Base-by-base conservation (phyloP, 2,113 vertebrate genomes). In the Motacilla alba region DNA sequence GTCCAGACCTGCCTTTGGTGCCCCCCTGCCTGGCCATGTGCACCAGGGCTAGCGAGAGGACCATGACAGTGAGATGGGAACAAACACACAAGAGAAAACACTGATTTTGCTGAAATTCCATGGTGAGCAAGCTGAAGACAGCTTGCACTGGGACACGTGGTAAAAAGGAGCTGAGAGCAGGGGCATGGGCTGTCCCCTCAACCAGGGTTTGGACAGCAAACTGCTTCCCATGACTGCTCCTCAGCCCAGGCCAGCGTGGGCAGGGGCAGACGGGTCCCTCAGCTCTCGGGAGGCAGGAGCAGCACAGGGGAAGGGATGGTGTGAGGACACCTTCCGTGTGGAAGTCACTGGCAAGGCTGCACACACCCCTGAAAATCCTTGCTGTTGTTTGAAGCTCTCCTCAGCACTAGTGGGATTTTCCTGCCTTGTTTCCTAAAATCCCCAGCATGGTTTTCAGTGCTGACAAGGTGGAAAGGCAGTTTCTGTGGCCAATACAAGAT, bases 201-300 rank as follows among this genome's bases (percentile, higher is more conserved):
- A 24, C 6, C 8, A 22, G 55, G 41, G 18, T 0, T 47, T 23
- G 68, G 69, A 49, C 23, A 60, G 22, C 19, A 77, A 68, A 59
- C 21, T 26, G 9, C 23, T 74, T 47, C 30, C 24, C 59, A 39
- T 35, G 11, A 0, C 67, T 26, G 23, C 73, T 69, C 9, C 50
- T 87, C 53, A 20, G 12, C 19, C 33, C 1, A 1, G 46, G 35
- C 15, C 47, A n/a, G 62, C 1, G 0, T 0, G 3, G 39, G 46
- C 47, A 22, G 56, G 62, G 33, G 27, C 50, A 80, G 24, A 49
- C 35, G 3, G 23, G 37, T 31, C 37, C 28, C 39, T 69, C 6
- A 7, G 44, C 53, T 85, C 74, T 39, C 5, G 3, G 50, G 69
- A 82, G 35, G 69, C 43, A 52, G 10, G 13, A 4, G 4, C 56